phyloP scores from a whole-genome alignment of 2,888 invertebrate genomes.

The Rhamphomyia laevipes region DNA sequence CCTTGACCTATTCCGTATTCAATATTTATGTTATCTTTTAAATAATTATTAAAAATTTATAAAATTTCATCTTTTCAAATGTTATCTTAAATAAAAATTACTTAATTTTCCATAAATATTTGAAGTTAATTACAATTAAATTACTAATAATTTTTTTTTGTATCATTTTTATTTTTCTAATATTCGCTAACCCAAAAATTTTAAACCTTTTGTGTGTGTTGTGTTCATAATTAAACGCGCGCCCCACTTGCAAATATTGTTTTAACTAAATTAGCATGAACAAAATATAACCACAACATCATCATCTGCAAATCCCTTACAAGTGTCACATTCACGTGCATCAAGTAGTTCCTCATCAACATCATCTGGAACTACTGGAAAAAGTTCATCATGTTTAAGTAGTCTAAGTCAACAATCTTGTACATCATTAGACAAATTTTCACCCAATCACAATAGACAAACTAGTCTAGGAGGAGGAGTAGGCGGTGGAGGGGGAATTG shows the following conservation, averaged over 20 bases:
- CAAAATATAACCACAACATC: not conserved
- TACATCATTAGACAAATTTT: conserved; percentile 15
- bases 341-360: conserved; percentile 32
- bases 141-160: too few species aligned
- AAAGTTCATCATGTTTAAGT: conserved; percentile 16
- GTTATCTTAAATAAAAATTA: too few species aligned
- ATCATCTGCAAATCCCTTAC: not conserved
- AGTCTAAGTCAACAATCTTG: conserved; percentile 16
- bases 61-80: too few species aligned
- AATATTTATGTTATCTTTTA: too few species aligned
- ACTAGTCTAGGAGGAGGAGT: conserved; percentile 10
- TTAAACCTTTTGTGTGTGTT: too few species aligned
- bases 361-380: not conserved
- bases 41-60: too few species aligned
- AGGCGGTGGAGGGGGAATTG: too few species aligned
- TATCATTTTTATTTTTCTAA: too few species aligned
- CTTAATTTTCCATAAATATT: too few species aligned
- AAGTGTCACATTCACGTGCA: conserved; percentile 27
- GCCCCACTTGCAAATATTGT: not conserved
- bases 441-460: conserved; percentile 15
- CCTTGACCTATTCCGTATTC: conserved; percentile 9
- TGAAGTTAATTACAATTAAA: too few species aligned
- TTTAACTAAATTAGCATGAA: not conserved
- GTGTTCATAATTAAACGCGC: too few species aligned
- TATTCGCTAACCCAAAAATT: too few species aligned